These are phyloP conservation scores for Brachionus rotundiformis DNA, from an alignment of 1,140 invertebrate genomes.

Conservation along the genomic window DNA sequence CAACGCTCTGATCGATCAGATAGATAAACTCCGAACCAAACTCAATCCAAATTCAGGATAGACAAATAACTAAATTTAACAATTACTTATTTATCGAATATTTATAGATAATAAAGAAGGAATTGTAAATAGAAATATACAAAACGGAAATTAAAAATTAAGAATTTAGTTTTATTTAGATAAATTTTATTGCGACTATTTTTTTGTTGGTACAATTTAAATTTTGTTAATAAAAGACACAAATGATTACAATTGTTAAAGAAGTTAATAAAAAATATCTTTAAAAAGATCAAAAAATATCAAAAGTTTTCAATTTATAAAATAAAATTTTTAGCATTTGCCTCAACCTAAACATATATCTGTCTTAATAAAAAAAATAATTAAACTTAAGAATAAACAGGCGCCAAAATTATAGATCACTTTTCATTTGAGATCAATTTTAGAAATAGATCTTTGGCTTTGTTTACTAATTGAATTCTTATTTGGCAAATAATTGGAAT, in stretches of 20 bases:
- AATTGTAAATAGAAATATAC: neutral
- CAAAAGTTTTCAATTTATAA: too few relatives aligned
- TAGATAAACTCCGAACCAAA: neutral
- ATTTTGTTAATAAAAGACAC: too few relatives aligned
- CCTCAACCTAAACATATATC: too few relatives aligned
- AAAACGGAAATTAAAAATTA: too few relatives aligned
- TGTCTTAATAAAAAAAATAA: neutral
- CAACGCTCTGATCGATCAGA: neutral
- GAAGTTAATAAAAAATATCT: too few relatives aligned
- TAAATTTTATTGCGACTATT: too few relatives aligned
- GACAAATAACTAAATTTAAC: neutral
- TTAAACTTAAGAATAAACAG: neutral
- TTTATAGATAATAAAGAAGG: neutral
- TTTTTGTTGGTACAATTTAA: too few relatives aligned
- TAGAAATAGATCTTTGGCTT: neutral
- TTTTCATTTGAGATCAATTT: too few relatives aligned
- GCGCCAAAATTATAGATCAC: neutral
- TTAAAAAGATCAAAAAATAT: too few relatives aligned
- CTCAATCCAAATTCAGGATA: neutral
- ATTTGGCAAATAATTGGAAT: conserved; percentile 2
- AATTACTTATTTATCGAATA: neutral
- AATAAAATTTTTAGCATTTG: too few relatives aligned
- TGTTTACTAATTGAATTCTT: neutral
- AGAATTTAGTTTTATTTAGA: too few relatives aligned
- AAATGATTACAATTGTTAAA: too few relatives aligned